A percentile compares a stretch with the other conserved stretches of the same genome.
Conservation (phyloP, 1,140 invertebrate species). For the Cydia amplana region DNA sequence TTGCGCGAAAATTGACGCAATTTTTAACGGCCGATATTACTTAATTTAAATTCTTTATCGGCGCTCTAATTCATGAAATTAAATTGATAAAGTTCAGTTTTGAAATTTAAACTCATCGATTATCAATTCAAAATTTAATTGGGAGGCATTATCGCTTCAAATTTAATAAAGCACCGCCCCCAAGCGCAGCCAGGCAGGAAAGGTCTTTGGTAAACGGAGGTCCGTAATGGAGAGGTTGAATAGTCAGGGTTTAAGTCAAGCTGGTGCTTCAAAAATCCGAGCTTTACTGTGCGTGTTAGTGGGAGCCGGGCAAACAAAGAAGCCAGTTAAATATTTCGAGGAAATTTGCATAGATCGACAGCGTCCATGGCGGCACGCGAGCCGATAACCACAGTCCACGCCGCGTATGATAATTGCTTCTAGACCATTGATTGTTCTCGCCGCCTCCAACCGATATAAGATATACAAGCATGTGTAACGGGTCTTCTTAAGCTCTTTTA, state of each 20-base stretch:
- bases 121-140: constrained; percentile 33
- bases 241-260: constrained; percentile 37
- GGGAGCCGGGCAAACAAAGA: constrained; percentile 55
- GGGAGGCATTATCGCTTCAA: constrained; percentile 27
- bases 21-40: constrained; percentile 35
- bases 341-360: constrained; percentile 78
- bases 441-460: constrained; percentile 60
- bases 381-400: constrained; percentile 40
- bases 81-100: constrained; percentile 21
- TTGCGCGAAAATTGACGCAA: constrained; percentile 52
- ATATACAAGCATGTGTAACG: constrained; percentile 64
- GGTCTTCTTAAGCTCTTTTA: constrained; percentile 63
- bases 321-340: constrained; percentile 72
- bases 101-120: background rate
- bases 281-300: constrained; percentile 56
- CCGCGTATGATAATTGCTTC: constrained; percentile 43
- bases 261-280: constrained; percentile 49
- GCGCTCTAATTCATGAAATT: constrained; percentile 17
- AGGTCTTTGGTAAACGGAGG: constrained; percentile 14
- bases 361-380: constrained; percentile 64
- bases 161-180: constrained; percentile 29
- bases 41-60: constrained; percentile 19
- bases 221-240: constrained; percentile 28
- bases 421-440: constrained; percentile 39
- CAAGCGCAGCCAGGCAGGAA: background rate